phyloP scores from a whole-genome alignment of 2,797 vertebrate genomes.

The Spondyliosoma cantharus region DNA sequence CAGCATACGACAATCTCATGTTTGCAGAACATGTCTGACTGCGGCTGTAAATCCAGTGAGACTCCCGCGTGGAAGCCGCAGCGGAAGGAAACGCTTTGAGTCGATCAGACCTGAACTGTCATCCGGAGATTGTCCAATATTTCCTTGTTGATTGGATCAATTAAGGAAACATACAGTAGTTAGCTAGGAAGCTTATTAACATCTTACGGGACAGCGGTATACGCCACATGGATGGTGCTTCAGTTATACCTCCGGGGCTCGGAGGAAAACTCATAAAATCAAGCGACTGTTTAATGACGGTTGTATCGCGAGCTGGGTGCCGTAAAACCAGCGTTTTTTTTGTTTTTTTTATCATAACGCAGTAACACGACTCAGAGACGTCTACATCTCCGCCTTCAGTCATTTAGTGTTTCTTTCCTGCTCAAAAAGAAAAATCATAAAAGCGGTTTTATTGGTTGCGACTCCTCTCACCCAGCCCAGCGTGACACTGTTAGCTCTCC shows the following conservation, averaged over 20 bases:
- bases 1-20: conserved; percentile 59
- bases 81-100: conserved; percentile 22
- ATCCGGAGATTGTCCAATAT: conserved; percentile 15
- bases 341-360: conserved; percentile 23
- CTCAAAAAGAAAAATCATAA: conserved; percentile 27
- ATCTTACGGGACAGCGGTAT: conserved; percentile 37
- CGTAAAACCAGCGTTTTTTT: conserved; percentile 52
- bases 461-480: conserved; percentile 34
- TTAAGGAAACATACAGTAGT: conserved; percentile 54
- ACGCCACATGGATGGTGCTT: conserved; percentile 32
- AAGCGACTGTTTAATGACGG: conserved; percentile 71
- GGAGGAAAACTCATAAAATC: conserved; percentile 67
- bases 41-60: conserved; percentile 38
- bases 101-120: conserved; percentile 58
- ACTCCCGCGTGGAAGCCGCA: conserved; percentile 9
- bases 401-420: conserved; percentile 4
- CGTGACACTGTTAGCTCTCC: conserved; percentile 11
- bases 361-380: conserved; percentile 31
- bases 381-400: conserved; percentile 19
- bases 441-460: conserved; percentile 31
- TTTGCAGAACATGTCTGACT: conserved; percentile 56
- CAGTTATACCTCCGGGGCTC: conserved; percentile 44
- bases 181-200: conserved; percentile 33
- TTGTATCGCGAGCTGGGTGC: conserved; percentile 42
- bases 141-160: conserved; percentile 65